Evolutionary conservation across 1,140 invertebrate species (phyloP).

Genomic region (Aphelenchoides fujianensis): DNA sequence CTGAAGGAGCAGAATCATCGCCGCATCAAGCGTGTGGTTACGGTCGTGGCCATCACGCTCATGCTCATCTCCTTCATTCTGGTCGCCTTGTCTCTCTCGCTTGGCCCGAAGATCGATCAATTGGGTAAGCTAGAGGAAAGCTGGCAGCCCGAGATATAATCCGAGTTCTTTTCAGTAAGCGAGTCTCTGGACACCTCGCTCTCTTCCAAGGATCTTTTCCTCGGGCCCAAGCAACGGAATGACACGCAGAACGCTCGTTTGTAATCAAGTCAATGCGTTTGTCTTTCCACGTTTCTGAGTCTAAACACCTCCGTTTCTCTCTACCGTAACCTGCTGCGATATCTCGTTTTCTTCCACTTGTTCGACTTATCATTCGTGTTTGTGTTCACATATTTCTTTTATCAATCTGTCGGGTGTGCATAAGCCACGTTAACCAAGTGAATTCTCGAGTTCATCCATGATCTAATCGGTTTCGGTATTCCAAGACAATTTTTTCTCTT

Average conservation of each 20-base stretch:
- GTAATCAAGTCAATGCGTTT: no score
- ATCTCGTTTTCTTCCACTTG: neutral
- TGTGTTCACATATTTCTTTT: no score
- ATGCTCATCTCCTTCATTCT: constrained; percentile 42
- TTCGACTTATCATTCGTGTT: no score
- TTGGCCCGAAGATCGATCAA: constrained; percentile 54
- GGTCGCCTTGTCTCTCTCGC: constrained; percentile 47
- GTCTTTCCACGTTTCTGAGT: no score
- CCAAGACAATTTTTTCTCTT: no score
- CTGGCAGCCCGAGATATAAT: constrained; percentile 29
- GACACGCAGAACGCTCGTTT: constrained; percentile 24
- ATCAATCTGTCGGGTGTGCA: no score
- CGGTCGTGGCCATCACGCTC: constrained; percentile 37
- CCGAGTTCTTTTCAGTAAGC: constrained; percentile 41
- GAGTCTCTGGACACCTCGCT: constrained; percentile 47
- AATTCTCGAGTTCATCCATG: no score
- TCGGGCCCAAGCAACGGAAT: constrained; percentile 41
- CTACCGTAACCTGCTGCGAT: neutral
- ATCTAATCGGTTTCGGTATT: no score
- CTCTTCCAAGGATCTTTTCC: constrained; percentile 45
- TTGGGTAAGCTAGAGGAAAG: constrained; percentile 41
- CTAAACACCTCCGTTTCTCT: no score
- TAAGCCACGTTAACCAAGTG: no score
- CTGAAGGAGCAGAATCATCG: constrained; percentile 52
- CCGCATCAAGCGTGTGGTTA: constrained; percentile 48